These are phyloP conservation scores for Ivindomyrus marchei DNA, from an alignment of 2,113 vertebrate genomes.

Conservation along the genomic window DNA sequence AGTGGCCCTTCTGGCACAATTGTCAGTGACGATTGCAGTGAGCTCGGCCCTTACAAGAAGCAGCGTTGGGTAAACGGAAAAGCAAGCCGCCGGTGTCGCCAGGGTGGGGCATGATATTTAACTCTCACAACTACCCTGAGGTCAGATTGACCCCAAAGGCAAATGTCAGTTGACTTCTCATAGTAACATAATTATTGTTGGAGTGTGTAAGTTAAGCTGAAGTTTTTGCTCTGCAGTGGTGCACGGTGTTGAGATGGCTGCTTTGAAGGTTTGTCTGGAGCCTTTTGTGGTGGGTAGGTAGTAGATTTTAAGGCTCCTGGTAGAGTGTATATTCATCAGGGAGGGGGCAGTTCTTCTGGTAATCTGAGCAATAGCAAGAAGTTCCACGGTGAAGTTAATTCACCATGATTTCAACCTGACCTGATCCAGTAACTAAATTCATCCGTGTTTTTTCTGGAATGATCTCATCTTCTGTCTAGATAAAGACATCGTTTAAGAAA, in stretches of 20 bases:
- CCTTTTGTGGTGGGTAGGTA: background rate
- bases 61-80: slow-evolving; percentile 14
- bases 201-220: background rate
- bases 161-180: no score
- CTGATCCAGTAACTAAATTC: background rate
- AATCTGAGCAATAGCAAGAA: background rate
- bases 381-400: background rate
- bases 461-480: background rate
- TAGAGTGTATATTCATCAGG: background rate
- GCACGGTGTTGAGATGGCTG: background rate
- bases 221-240: background rate
- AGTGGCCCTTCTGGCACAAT: background rate
- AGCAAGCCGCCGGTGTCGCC: background rate
- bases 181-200: no score
- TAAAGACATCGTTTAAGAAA: background rate
- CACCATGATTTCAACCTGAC: background rate
- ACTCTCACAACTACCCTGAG: no score
- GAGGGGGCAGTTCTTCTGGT: background rate
- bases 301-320: background rate
- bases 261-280: background rate
- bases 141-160: no score
- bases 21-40: background rate
- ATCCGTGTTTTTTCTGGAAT: background rate
- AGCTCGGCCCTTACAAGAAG: slow-evolving; percentile 10
- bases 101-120: background rate